phyloP scores from a whole-genome alignment of 2,113 vertebrate species.

The Crotalus helleri region DNA sequence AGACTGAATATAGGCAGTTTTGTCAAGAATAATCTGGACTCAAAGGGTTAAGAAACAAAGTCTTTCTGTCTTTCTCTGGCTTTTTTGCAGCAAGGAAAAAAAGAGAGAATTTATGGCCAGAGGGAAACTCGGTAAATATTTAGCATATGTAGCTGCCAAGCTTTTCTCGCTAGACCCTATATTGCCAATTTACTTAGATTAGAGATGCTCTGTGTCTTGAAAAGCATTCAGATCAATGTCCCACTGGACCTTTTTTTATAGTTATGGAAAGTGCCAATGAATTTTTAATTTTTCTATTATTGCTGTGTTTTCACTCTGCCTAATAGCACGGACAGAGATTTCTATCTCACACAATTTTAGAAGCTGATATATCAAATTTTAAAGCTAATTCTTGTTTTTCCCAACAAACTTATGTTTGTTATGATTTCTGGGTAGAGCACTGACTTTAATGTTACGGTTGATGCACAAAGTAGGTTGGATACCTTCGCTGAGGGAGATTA shows the following conservation, averaged over 20 bases:
- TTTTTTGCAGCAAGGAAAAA: neutral
- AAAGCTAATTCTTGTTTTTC: constrained; percentile 1
- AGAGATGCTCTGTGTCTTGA: neutral
- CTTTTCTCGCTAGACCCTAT: neutral
- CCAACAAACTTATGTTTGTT: neutral
- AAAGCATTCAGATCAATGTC: constrained; percentile 1
- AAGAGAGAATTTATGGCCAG: neutral
- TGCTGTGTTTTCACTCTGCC: neutral
- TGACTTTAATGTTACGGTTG: neutral
- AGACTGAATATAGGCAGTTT: accelerated
- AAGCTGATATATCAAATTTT: neutral
- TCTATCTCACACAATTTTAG: neutral
- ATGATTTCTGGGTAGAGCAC: neutral
- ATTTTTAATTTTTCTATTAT: neutral
- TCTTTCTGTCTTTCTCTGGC: neutral
- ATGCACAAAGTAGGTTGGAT: neutral
- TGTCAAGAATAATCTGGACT: neutral
- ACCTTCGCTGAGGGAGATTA: neutral
- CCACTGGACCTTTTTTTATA: neutral
- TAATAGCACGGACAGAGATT: neutral
- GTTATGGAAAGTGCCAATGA: neutral
- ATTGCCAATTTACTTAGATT: neutral
- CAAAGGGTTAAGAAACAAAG: neutral
- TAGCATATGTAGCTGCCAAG: neutral
- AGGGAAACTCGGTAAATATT: neutral